Base-by-base conservation (phyloP, 1,140 invertebrate species). In the Sarcophaga peregrina region DNA sequence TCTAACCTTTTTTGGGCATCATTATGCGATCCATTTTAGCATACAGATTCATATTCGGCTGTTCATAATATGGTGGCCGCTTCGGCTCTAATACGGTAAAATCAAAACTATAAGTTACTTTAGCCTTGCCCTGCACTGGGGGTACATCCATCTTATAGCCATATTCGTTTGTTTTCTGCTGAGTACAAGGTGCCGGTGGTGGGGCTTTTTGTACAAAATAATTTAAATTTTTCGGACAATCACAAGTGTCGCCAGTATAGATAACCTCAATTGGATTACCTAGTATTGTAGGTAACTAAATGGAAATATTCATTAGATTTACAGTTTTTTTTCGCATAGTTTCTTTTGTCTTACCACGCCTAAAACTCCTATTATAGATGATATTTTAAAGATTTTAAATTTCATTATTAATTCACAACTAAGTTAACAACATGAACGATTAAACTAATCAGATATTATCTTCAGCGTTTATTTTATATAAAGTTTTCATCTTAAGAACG, bases 91-190 rank as follows among this genome's bases (percentile, higher is more conserved):
- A 87, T 1, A 90, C 88, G 8, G 85, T 86, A 46, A 90, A 87
- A 73, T 90, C 88, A 47, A 90, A 88, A 82, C 86, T 86, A 54
- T 90, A 89, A 78, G 83, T 87, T 6, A 89, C 88, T 83, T 89
- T 88, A 54, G 87, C 86, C 84, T 88, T 88, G 7, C 68, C 25
- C 82, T 86, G 84, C 17, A 68, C 25, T 9, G 86, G 83, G n/a
- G 88, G 88, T 37, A 86, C 86, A 11, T 90, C 88, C 54, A 90
- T 83, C 4, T 87, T 87, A 82, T 89, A 90, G 48, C 86, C 86
- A 68, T 89, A 87, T 48, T 89, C 84, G 62, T 37, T 83, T 9
- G 75, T 82, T 11, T 73, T 17, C 74, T 82, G 37, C 84, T 85
- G 81, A 85, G 86, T 81, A 37, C 25, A 37, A 83, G 86, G 4